Evolutionary conservation across 2,797 vertebrate genomes (phyloP).

Genomic region (Crenichthys baileyi): DNA sequence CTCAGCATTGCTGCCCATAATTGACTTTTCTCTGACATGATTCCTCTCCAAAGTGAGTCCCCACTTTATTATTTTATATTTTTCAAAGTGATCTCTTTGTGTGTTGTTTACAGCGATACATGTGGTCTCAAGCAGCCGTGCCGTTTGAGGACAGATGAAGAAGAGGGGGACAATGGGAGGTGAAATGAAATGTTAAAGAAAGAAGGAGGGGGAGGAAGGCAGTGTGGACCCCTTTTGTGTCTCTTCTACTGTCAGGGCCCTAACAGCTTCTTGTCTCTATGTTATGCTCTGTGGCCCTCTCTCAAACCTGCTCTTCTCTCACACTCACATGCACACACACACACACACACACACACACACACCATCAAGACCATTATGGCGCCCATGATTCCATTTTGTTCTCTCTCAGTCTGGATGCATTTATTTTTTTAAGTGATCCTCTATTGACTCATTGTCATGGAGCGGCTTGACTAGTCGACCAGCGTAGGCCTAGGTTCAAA

Average conservation of each 20-base stretch:
- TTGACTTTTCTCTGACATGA: constrained; percentile 87
- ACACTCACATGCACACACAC: not conserved
- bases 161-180: constrained; percentile 26
- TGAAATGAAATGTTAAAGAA: constrained; percentile 52
- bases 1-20: constrained; percentile 79
- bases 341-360: constrained; percentile 31
- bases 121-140: constrained; percentile 41
- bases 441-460: constrained; percentile 84
- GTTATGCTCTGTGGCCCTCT: constrained; percentile 80
- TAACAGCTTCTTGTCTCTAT: constrained; percentile 79
- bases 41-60: constrained; percentile 78
- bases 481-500: constrained; percentile 68
- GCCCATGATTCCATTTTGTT: constrained; percentile 80
- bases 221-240: constrained; percentile 77
- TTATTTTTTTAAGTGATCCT: constrained; percentile 83
- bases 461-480: constrained; percentile 78
- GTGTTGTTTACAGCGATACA: constrained; percentile 70
- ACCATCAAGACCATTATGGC: constrained; percentile 74
- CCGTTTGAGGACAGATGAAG: constrained; percentile 42
- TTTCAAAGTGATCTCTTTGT: constrained; percentile 72
- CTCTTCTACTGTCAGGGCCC: constrained; percentile 75
- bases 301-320: constrained; percentile 75
- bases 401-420: constrained; percentile 80
- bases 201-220: constrained; percentile 57
- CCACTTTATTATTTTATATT: constrained; percentile 71